These are phyloP conservation scores for Nymphalis polychloros DNA, from an alignment of 2,888 invertebrate species.

Conservation along the genomic window DNA sequence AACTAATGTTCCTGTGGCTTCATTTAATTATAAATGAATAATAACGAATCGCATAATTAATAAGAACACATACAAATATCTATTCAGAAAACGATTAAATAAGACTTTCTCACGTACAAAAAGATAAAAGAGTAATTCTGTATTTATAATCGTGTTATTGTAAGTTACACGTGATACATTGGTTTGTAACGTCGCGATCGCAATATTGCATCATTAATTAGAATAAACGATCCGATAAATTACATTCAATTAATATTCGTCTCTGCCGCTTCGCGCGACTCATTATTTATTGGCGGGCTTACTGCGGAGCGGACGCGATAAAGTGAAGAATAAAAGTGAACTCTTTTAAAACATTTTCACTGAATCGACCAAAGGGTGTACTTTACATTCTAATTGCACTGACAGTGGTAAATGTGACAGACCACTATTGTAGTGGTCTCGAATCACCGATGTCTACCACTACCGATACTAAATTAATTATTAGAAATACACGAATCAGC, in stretches of 20 bases:
- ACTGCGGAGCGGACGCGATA: constrained; percentile 11
- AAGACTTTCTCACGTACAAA: too few species aligned
- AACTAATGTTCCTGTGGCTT: too few species aligned
- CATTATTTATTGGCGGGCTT: constrained; percentile 21
- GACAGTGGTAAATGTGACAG: constrained; percentile 5
- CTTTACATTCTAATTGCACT: constrained; percentile 20
- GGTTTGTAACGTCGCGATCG: not conserved
- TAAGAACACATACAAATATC: too few species aligned
- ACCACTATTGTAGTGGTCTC: too few species aligned
- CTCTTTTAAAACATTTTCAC: constrained; percentile 5
- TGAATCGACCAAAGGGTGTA: not conserved
- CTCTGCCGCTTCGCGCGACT: constrained; percentile 20
- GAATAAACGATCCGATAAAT: constrained; percentile 27
- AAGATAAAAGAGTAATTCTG: not conserved
- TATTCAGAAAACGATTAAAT: too few species aligned
- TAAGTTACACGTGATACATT: not conserved
- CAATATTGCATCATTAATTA: constrained; percentile 20
- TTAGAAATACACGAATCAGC: too few species aligned
- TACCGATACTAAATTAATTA: too few species aligned
- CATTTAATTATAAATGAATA: too few species aligned
- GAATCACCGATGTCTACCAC: too few species aligned
- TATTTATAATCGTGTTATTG: constrained; percentile 7
- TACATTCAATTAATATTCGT: constrained; percentile 28
- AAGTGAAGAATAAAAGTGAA: constrained; percentile 11
- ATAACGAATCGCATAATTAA: too few species aligned